A percentile compares a stretch with the other conserved stretches of the same genome.
Conservation (phyloP, 2,888 invertebrate species). For the Epinotia nisella region DNA sequence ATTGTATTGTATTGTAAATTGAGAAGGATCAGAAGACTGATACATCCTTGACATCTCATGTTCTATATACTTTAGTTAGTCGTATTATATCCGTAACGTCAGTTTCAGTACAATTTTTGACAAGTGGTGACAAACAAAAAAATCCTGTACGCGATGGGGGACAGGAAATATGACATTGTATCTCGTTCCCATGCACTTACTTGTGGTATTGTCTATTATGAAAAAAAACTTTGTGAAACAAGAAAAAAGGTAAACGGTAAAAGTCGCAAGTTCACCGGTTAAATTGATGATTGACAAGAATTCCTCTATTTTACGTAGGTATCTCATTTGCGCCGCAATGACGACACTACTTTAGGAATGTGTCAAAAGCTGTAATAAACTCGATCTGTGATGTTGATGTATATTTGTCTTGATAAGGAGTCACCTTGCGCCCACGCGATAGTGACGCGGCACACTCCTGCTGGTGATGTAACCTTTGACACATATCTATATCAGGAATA, state of each 20-base stretch:
- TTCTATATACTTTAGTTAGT: no score
- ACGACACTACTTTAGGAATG: conserved; percentile 23
- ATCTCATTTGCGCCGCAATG: background rate
- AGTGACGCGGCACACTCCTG: conserved; percentile 35
- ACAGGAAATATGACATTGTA: no score
- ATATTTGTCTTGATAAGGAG: conserved; percentile 48
- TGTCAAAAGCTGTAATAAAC: conserved; percentile 48
- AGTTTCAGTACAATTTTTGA: no score
- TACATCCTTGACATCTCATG: no score
- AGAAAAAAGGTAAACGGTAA: background rate
- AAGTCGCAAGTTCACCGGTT: background rate
- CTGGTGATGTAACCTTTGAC: conserved; percentile 40
- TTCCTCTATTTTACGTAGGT: background rate
- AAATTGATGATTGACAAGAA: background rate
- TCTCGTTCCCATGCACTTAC: no score
- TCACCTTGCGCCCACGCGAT: conserved; percentile 49
- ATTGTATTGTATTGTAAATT: no score
- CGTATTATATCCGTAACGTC: no score
- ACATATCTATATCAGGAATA: conserved; percentile 32
- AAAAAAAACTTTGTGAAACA: no score
- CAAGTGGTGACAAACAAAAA: no score
- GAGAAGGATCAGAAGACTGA: no score
- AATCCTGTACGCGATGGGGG: no score
- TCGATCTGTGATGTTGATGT: conserved; percentile 32
- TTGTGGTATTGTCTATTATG: no score